Base-by-base conservation (phyloP, 1,140 invertebrate genomes). In the Drosophila ohnishii region DNA sequence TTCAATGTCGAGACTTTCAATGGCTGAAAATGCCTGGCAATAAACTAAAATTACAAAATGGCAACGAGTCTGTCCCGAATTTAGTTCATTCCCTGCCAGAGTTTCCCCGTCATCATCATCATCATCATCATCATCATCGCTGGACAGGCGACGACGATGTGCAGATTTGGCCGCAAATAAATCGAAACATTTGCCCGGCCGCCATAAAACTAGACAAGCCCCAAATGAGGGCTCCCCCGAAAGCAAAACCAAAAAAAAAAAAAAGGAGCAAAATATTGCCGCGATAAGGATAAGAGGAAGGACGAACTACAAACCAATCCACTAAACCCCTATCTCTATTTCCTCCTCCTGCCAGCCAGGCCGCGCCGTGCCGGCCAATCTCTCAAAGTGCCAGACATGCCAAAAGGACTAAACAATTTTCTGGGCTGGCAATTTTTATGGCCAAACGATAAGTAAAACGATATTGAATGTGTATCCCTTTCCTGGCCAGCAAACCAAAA, bases 351-450 rank as follows among this genome's bases (percentile, higher is more conserved):
- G 22, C 50, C 11, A 22, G 40, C 40, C 22, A 22, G 22, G 47
- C 47, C 45, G 22, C 11, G 44, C 44, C 45, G 22, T 8, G 42
- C 19, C 61, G 71, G 80, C 78, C 84, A 87, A 87, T 87, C 84
- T 87, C 80, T 87, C 84, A 87, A 87, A 87, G 84, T 87, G 84
- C 76, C 84, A 86, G 82, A 86, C 82, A 83, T 72, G 83, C 80
- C 76, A 87, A 87, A 80, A 88, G 84, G 84, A 87, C 84, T 87
- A 87, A 87, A 87, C 84, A 87, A 87, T 87, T 87, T 87, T 87
- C 84, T 88, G 84, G 78, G 85, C 80, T 87, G 80, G 84, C 84
- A 88, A 80, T 87, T 87, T 86, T 87, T 88, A 87, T 88, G 80
- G 84, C 79, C 84, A 88, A 86, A 80, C 84, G 84, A 87, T 87